These are phyloP conservation scores for Peromyscus aztecus DNA, from an alignment of 2,797 vertebrate genomes.

Conservation along the genomic window DNA sequence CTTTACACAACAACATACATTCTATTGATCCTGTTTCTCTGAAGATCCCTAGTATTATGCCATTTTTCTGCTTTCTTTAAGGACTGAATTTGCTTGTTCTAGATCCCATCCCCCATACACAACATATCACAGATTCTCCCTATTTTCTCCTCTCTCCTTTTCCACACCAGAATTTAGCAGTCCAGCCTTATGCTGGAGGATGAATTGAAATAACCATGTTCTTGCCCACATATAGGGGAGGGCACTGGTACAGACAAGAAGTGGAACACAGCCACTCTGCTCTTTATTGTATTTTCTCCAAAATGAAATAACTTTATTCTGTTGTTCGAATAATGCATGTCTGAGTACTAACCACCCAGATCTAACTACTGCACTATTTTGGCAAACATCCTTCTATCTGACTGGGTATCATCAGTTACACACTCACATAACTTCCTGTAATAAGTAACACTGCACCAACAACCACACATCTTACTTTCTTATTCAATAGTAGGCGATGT, in stretches of 20 bases:
- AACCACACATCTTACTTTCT: background rate
- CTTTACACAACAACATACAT: background rate
- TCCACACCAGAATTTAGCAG: slow-evolving; percentile 11
- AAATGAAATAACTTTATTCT: slow-evolving; percentile 58
- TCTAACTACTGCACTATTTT: slow-evolving; percentile 7
- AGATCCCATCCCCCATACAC: background rate
- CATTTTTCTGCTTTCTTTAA: background rate
- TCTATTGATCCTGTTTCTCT: background rate
- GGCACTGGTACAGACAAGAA: background rate
- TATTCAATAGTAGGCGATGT: slow-evolving; percentile 46
- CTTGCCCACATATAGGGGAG: background rate
- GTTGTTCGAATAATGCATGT: slow-evolving; percentile 50
- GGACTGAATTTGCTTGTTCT: background rate
- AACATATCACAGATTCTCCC: background rate
- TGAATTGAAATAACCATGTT: slow-evolving; percentile 58
- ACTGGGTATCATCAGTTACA: background rate
- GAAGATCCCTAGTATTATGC: background rate
- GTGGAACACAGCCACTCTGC: background rate
- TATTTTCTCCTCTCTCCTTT: slow-evolving; percentile 27
- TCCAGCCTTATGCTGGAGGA: background rate
- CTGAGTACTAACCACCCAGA: background rate
- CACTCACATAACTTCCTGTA: background rate
- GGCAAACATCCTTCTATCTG: background rate
- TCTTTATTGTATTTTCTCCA: slow-evolving; percentile 29
- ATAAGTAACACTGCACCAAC: background rate